phyloP scores from a whole-genome alignment of 2,888 invertebrate genomes.

The Nineta flava region DNA sequence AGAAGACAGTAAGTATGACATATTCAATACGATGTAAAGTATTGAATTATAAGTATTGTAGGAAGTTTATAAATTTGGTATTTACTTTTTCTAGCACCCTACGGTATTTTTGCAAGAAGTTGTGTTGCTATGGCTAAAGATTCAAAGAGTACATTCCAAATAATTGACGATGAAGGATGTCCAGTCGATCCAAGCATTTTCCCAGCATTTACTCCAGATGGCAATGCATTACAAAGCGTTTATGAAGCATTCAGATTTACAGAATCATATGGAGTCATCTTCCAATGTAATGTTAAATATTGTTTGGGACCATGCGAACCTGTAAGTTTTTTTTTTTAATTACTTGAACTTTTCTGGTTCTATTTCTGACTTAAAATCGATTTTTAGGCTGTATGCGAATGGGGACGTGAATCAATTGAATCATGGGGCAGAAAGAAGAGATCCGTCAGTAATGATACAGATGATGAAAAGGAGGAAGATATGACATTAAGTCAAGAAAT shows the following conservation, averaged over 20 bases:
- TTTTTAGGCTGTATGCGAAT: conserved; percentile 72
- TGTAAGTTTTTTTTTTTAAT: conserved; percentile 33
- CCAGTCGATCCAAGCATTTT: conserved; percentile 88
- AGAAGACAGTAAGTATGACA: conserved; percentile 67
- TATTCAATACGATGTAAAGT: too few relatives aligned
- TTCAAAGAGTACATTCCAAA: conserved; percentile 89
- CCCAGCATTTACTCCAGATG: conserved; percentile 81
- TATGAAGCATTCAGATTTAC: conserved; percentile 94
- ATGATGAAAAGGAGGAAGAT: conserved; percentile 54
- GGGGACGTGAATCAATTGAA: conserved; percentile 78
- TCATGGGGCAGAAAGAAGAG: conserved; percentile 85
- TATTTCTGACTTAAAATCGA: neutral
- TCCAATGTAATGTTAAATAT: conserved; percentile 94
- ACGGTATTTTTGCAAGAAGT: conserved; percentile 88
- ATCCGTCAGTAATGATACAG: conserved; percentile 46
- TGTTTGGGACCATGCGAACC: conserved; percentile 90
- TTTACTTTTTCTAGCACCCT: conserved; percentile 66
- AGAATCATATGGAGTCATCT: conserved; percentile 90
- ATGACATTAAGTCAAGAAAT: conserved; percentile 93
- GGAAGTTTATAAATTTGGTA: too few relatives aligned
- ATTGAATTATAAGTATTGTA: too few relatives aligned
- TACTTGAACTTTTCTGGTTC: conserved; percentile 2
- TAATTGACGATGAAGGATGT: conserved; percentile 90
- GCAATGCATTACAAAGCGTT: conserved; percentile 76
- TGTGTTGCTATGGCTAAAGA: conserved; percentile 96